These are phyloP conservation scores for Orbicella faveolata DNA, from an alignment of 64 coral and sea anemone genomes.

Conservation along the genomic window DNA sequence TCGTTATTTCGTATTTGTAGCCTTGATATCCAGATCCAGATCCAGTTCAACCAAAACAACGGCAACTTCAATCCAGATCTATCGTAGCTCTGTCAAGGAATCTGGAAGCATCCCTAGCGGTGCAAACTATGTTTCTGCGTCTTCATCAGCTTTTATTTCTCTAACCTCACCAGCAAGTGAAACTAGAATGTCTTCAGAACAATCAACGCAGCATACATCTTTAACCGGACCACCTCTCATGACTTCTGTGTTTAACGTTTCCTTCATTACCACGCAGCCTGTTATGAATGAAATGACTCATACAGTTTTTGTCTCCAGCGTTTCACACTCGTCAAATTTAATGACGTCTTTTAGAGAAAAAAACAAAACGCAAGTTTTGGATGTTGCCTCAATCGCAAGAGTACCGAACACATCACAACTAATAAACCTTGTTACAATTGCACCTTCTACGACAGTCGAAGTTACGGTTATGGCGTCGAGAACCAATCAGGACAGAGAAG, in stretches of 20 bases:
- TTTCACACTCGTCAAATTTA: too few relatives aligned
- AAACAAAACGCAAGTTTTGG: background rate
- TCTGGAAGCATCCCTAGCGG: background rate
- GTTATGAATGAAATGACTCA: background rate
- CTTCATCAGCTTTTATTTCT: background rate
- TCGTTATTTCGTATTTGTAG: background rate
- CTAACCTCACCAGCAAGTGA: background rate
- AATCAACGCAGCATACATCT: too few relatives aligned
- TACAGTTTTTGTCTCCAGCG: too few relatives aligned
- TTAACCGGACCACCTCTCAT: background rate
- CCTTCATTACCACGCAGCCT: background rate
- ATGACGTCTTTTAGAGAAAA: background rate
- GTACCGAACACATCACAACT: background rate
- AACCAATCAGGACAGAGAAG: background rate
- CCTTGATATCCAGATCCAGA: background rate
- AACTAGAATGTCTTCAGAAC: background rate
- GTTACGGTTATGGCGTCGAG: background rate
- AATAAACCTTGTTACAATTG: background rate
- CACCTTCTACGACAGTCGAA: background rate
- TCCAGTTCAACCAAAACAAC: background rate
- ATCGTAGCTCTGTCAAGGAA: too few relatives aligned
- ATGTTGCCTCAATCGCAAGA: background rate
- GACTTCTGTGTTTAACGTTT: background rate
- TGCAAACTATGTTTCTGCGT: background rate
- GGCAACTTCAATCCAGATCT: background rate